Evolutionary conservation across 2,888 invertebrate genomes (phyloP), one percentile per base, ranked within the genome.

Genomic region (Eristalinus sepulchralis): DNA sequence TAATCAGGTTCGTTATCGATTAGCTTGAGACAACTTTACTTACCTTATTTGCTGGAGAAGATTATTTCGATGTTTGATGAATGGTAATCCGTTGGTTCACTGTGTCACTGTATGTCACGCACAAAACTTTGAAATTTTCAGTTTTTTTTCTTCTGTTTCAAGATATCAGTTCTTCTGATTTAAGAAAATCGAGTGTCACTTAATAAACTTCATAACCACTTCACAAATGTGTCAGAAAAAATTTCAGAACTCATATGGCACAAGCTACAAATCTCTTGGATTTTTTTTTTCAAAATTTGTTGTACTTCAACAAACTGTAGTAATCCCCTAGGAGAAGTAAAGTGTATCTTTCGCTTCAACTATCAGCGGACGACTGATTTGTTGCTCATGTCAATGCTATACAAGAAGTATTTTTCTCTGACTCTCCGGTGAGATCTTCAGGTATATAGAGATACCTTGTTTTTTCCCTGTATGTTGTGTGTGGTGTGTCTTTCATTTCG

Each of bases 291-390:
- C 24, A 27, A 27, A 27, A 27, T 27, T 27, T 59, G 2, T 17
- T 57, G 55, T 57, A 59, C n/a, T 64, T 75, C 17, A 9, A 17
- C 31, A 57, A 72, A 8, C 60, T 36, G 22, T 11, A 20, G 36
- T 80, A 77, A 81, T 79, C 84, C 81, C 62, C 66, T 70, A 33
- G 62, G 63, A 81, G 85, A 81, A 78, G 73, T 78, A 73, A 73
- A 71, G 70, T 78, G 91, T 91, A 90, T 90, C 89, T 90, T 89
- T 90, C 91, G 90, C 91, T 90, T 91, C 91, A 90, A 90, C 91
- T 89, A 90, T 91, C 90, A 89, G 90, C 90, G 90, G 90, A 90
- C 91, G 91, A 91, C 91, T 91, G 91, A 91, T 89, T 90, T 90
- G 89, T 90, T 88, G 88, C 89, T 90, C 89, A 89, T 89, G 89